Percentiles rank a stretch among this genome's conserved stretches.
Evolutionary conservation across 2,888 invertebrate species (phyloP).

Genomic region (Malthinus flaveolus): DNA sequence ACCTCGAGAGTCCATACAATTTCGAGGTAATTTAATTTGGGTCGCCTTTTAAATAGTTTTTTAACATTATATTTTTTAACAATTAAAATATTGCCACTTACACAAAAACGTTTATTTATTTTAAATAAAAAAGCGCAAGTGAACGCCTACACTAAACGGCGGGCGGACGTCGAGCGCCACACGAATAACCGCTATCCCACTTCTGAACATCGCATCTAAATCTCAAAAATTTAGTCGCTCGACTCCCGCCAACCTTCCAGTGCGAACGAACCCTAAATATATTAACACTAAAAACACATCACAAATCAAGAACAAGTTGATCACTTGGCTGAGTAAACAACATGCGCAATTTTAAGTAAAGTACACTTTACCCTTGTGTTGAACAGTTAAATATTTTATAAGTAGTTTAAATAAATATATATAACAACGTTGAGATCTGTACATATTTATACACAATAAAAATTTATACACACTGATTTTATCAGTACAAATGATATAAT

Average conservation of each 20-base stretch:
- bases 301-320: conserved; percentile 21
- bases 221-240: no score
- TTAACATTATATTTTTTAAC: conserved; percentile 33
- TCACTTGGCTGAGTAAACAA: conserved; percentile 22
- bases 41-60: not conserved
- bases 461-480: conserved; percentile 23
- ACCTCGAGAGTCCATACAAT: no score
- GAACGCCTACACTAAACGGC: not conserved
- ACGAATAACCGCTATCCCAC: no score
- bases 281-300: conserved; percentile 29
- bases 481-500: conserved; percentile 15
- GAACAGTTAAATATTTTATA: conserved; percentile 18
- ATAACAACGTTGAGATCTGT: conserved; percentile 43
- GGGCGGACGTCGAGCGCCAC: no score
- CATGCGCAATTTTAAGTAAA: conserved; percentile 16
- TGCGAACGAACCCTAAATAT: not conserved
- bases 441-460: conserved; percentile 40
- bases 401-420: conserved; percentile 36
- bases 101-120: conserved; percentile 36
- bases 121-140: conserved; percentile 10
- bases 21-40: no score
- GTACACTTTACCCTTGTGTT: conserved; percentile 9
- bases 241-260: no score
- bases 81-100: conserved; percentile 41
- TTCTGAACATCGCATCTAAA: no score